These are phyloP conservation scores for Bambusicola thoracicus DNA, from an alignment of 2,113 vertebrate genomes.

Conservation along the genomic window DNA sequence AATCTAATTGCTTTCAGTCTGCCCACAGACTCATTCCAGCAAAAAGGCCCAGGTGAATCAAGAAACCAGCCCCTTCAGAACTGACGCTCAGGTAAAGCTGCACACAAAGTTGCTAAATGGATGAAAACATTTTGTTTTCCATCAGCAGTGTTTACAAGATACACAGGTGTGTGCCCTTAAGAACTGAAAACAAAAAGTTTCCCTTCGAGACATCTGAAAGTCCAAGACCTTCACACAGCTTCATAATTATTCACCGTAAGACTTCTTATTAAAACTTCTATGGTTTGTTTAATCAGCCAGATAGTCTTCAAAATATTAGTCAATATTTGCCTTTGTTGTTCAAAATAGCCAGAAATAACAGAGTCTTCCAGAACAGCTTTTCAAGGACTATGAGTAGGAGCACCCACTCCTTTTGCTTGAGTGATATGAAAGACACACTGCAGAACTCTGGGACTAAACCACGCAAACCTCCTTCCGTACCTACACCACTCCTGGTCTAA, in stretches of 20 bases:
- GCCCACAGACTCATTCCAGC: not conserved
- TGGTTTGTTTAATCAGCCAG: not conserved
- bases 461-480: not conserved
- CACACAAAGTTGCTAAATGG: not conserved
- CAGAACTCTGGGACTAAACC: not conserved
- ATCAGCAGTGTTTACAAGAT: not conserved
- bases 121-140: not conserved
- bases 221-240: not conserved
- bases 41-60: not conserved
- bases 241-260: not conserved
- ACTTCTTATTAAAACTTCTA: not conserved
- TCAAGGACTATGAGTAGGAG: not conserved
- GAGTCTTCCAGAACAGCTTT: conserved; percentile 13
- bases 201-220: not conserved
- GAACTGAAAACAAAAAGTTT: not conserved
- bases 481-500: not conserved
- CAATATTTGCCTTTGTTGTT: not conserved
- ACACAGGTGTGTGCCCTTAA: not conserved
- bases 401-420: not conserved
- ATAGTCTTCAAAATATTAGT: not conserved
- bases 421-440: not conserved
- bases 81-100: not conserved
- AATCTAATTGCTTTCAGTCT: not conserved
- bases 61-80: not conserved
- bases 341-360: not conserved